Evolutionary conservation across 2,797 vertebrate species (phyloP), one percentile per base, ranked within the genome.

Genomic region (Sebastes umbrosus): DNA sequence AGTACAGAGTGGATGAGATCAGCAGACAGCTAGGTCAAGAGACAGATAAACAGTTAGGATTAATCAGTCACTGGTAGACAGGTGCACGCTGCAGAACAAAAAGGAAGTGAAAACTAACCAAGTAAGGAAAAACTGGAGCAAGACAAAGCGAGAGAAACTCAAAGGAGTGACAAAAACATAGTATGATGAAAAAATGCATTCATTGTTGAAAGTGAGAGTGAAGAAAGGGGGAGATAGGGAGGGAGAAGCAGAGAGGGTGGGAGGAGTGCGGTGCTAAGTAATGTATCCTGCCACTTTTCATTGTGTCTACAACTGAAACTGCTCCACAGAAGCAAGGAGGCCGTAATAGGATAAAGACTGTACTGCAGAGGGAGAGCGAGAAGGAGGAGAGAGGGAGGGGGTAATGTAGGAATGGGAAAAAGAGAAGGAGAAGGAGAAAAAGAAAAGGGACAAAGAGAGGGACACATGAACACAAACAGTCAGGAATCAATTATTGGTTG

Each of bases 231-330:
- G 9, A 52, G 76, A 52, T 13, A 32, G 29, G 69, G 71, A 63
- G 64, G 78, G 69, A 16, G 85, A 79, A 69, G 39, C 32, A 32
- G 82, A 66, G 86, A 59, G 67, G 82, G 76, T 79, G 79, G 82
- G 84, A 87, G 84, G 77, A 88, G 81, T 79, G 84, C 64, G 36
- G 58, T 69, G 84, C 86, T 80, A 83, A 89, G 88, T 92, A 93
- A 92, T 92, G 91, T 90, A 85, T 85, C 88, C 91, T 93, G 93
- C 93, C 91, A 93, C 87, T 91, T 94, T 88, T 90, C 90, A 94
- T 94, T 93, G 87, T 92, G 90, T 91, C 88, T 83, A 80, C 88
- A 82, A 82, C 72, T 73, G 76, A 86, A 93, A 87, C 64, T 79
- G 88, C 84, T 90, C 72, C 82, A 83, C 87, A 77, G 77, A 90